phyloP scores from a whole-genome alignment of 2,797 vertebrate genomes.

The Chrosomus eos region DNA sequence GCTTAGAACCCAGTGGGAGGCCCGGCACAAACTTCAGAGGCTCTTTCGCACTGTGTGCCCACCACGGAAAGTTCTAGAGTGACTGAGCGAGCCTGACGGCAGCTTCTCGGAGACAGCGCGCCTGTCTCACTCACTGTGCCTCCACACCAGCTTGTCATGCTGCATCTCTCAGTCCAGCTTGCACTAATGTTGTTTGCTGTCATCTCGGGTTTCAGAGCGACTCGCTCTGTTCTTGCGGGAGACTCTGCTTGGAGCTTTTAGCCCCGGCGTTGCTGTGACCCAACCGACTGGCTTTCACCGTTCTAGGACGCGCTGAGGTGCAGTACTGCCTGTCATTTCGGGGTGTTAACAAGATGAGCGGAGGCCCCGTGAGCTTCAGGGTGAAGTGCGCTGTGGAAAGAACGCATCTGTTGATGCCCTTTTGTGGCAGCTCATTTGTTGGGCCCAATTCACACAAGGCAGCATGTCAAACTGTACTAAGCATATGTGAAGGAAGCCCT shows the following conservation, averaged over 20 bases:
- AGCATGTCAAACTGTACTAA: slow-evolving; percentile 9
- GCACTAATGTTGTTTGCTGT: slow-evolving; percentile 66
- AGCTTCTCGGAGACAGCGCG: slow-evolving; percentile 18
- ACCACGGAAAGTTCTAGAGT: slow-evolving; percentile 31
- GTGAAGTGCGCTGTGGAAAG: slow-evolving; percentile 23
- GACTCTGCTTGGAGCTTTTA: slow-evolving; percentile 50
- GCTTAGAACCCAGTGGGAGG: slow-evolving; percentile 44
- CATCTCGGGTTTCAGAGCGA: slow-evolving; percentile 62
- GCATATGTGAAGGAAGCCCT: not conserved
- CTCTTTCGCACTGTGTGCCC: slow-evolving; percentile 9
- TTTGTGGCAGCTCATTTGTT: slow-evolving; percentile 23
- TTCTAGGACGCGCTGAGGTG: slow-evolving; percentile 21
- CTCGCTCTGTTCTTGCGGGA: slow-evolving; percentile 66
- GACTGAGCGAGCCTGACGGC: slow-evolving; percentile 23
- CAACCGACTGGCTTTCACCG: slow-evolving; percentile 10
- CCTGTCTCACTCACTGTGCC: slow-evolving; percentile 28
- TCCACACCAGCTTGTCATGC: slow-evolving; percentile 50
- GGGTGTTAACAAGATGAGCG: slow-evolving; percentile 43
- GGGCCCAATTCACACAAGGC: slow-evolving; percentile 11
- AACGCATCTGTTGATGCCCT: slow-evolving; percentile 20
- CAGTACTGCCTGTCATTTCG: slow-evolving; percentile 30
- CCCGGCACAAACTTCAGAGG: slow-evolving; percentile 36
- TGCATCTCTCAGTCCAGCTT: slow-evolving; percentile 39
- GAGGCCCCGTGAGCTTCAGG: slow-evolving; percentile 27
- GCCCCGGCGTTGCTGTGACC: slow-evolving; percentile 11